Evolutionary conservation across 2,113 vertebrate genomes (phyloP).

Genomic region (Crotalus tigris): DNA sequence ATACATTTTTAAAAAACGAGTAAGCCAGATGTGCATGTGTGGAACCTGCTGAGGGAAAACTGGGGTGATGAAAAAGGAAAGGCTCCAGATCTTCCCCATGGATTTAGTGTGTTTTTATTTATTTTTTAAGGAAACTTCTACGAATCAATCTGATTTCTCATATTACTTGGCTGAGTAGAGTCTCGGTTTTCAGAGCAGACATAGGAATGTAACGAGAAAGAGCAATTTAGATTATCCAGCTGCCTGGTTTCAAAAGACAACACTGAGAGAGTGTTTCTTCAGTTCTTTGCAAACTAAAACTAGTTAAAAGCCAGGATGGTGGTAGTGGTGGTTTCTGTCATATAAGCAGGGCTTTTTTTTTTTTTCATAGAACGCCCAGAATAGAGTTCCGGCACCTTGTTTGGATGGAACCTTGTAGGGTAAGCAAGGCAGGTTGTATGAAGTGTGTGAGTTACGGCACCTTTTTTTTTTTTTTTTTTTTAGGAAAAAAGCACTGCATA

Average conservation of each 20-base stretch:
- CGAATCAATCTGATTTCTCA: not conserved
- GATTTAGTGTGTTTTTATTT: not conserved
- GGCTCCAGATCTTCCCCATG: not conserved
- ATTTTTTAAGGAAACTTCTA: not conserved
- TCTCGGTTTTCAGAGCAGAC: not conserved
- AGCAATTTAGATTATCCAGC: not conserved
- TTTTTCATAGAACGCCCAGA: no score
- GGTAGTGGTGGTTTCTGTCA: no score
- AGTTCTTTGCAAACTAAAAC: not conserved
- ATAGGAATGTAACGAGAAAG: not conserved
- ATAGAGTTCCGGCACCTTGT: no score
- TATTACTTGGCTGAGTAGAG: not conserved
- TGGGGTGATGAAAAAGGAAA: no score
- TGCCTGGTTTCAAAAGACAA: not conserved
- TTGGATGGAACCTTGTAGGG: no score
- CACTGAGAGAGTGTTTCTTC: not conserved
- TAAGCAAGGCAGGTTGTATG: no score
- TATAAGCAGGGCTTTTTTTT: not conserved
- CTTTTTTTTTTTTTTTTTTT: no score
- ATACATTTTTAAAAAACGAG: not conserved
- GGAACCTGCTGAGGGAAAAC: not conserved
- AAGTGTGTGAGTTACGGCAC: no score
- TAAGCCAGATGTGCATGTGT: not conserved
- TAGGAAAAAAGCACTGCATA: no score
- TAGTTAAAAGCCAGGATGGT: not conserved